Base-by-base conservation (phyloP, 53 echinoderm and acorn worm genomes). In the Paelopatides confundens region DNA sequence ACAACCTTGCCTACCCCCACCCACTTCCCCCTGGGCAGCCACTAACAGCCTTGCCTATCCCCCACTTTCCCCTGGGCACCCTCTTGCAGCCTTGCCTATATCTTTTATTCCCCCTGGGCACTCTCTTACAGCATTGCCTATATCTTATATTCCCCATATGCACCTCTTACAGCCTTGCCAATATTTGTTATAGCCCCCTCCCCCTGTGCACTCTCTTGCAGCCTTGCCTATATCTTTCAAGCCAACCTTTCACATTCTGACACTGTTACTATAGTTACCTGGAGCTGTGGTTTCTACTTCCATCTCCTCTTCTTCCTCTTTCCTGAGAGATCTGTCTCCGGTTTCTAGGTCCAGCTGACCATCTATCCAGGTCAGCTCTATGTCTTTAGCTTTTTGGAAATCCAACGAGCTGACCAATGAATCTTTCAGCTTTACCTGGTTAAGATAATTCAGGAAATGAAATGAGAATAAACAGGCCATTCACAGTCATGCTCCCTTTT, bases 331-430 rank as follows among this genome's bases (percentile, higher is more conserved):
- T 30, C 49, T 92, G 58, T 86, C 85, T 1, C 92, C 77, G 7
- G 87, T 62, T 36, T 91, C 86, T 27, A 96, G 77, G 68, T 94
- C 94, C 0, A 98, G 87, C 63, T 92, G 92, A 24, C 95, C 99
- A 82, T 98, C 99, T 30, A 98, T 94, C 99, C 99, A 98, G 23
- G 99, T 91, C 85, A 98, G 81, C 86, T 98, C 99, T 12, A 94
- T 95, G 81, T 98, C 99, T 68, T 92, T 88, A 35, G 99, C 92
- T 84, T 98, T 98, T 52, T 94, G 94, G 86, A 98, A 98, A 30
- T 93, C 90, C 58, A 98, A 88, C 21, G 99, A 98, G 69, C 99
- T 98, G 6, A 98, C 99, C 43, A 98, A 81, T 6, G 93, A 93
- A 88, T 98, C 99, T 62, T 90, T 94, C 81, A 98, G 87, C 85